Conservation (phyloP, 2,113 vertebrate genomes). For the Oriolus oriolus region DNA sequence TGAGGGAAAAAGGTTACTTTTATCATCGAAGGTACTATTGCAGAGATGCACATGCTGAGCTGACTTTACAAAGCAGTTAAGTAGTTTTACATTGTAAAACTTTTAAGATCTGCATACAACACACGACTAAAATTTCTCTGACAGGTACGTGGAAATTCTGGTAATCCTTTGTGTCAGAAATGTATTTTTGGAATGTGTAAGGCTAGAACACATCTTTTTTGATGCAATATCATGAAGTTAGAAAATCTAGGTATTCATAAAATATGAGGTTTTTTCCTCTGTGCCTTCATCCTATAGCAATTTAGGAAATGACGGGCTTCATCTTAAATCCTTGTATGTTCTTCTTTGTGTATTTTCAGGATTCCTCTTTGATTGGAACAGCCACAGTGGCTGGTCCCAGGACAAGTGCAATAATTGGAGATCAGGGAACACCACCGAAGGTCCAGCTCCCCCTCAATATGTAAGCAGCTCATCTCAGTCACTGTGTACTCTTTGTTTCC, state of each 20-base stretch:
- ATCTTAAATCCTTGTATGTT: neutral
- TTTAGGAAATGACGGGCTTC: neutral
- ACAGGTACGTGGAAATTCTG: neutral
- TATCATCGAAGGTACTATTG: neutral
- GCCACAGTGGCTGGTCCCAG: constrained; percentile 78
- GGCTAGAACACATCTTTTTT: neutral
- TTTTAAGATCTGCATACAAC: neutral
- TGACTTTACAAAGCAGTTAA: neutral
- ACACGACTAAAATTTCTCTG: neutral
- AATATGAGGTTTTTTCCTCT: neutral
- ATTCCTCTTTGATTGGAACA: constrained; percentile 70
- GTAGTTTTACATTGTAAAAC: neutral
- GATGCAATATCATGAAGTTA: neutral
- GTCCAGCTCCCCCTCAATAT: constrained; percentile 96
- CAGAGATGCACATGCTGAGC: neutral
- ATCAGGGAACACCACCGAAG: constrained; percentile 84
- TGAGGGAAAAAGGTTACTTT: neutral
- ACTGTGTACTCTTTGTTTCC: neutral
- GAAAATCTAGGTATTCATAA: neutral
- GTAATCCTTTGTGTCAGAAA: constrained; percentile 9
- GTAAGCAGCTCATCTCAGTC: constrained; percentile 76
- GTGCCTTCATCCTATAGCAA: neutral
- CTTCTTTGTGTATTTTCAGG: constrained; percentile 72
- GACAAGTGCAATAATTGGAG: constrained; percentile 80
- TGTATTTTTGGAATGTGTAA: neutral